Evolutionary conservation across 1,140 invertebrate genomes (phyloP).

Genomic region (Whitmania pigra): DNA sequence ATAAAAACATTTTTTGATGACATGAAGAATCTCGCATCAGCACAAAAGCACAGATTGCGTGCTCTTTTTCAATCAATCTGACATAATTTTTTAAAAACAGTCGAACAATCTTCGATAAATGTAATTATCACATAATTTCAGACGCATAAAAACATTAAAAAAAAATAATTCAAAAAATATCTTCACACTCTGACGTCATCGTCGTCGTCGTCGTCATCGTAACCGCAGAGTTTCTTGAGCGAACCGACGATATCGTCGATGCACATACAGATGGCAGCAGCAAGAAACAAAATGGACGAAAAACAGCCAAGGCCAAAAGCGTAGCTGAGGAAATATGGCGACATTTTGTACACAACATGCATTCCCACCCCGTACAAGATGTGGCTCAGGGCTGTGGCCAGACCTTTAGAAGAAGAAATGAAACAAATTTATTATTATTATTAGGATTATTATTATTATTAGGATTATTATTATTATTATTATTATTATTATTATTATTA

Average conservation of each 20-base stretch:
- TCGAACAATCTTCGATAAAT: neutral
- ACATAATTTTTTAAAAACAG: no score
- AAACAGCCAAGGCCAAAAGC: constrained; percentile 40
- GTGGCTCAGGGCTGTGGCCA: constrained; percentile 35
- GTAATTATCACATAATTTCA: neutral
- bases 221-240: neutral
- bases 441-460: neutral
- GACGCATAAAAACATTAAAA: neutral
- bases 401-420: constrained; percentile 29
- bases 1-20: no score
- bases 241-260: constrained; percentile 34
- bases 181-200: constrained; percentile 19
- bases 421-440: no score
- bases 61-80: no score
- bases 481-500: no score
- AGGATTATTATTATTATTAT: neutral
- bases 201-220: constrained; percentile 10
- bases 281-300: constrained; percentile 36
- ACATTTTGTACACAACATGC: constrained; percentile 30
- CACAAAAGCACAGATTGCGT: no score
- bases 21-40: no score
- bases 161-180: neutral
- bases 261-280: constrained; percentile 40
- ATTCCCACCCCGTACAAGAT: constrained; percentile 36
- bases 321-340: constrained; percentile 33